Evolutionary conservation across 2,888 invertebrate species (phyloP).

Genomic region (Anodontia alba): DNA sequence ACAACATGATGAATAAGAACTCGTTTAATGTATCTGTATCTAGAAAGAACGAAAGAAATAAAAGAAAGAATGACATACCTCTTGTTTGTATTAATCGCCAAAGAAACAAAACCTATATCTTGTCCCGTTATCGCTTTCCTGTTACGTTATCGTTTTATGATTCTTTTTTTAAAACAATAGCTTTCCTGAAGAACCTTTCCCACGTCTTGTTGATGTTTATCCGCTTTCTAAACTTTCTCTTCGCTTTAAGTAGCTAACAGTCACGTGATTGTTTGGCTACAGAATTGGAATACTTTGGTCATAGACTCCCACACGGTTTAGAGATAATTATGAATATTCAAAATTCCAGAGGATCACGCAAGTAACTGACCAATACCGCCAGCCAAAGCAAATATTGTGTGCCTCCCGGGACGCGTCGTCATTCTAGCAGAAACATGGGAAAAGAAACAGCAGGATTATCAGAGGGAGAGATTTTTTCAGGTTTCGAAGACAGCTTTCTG

Average conservation of each 20-base stretch:
- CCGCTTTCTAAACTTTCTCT: slow-evolving; percentile 2
- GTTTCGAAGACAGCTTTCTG: too few species aligned
- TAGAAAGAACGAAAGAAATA: too few species aligned
- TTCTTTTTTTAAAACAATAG: neutral
- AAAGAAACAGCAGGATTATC: neutral
- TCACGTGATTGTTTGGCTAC: slow-evolving; percentile 36
- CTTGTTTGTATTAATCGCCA: neutral
- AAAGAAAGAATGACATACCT: too few species aligned
- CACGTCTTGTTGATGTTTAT: slow-evolving; percentile 1
- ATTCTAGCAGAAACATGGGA: neutral
- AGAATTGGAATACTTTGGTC: slow-evolving; percentile 2
- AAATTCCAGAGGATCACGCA: neutral
- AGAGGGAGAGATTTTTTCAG: too few species aligned
- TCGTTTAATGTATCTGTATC: too few species aligned
- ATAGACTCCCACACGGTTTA: slow-evolving; percentile 11
- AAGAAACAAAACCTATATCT: neutral
- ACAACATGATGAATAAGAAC: too few species aligned
- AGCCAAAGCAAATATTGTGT: neutral
- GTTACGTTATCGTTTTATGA: neutral
- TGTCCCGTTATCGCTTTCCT: neutral
- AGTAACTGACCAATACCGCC: slow-evolving; percentile 10
- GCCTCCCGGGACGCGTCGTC: neutral
- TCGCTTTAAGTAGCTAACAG: slow-evolving; percentile 41
- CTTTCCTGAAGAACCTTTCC: neutral
- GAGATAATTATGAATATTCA: slow-evolving; percentile 18